Base-by-base conservation (phyloP, 2,113 vertebrate genomes). In the Himantopus leucocephalus region DNA sequence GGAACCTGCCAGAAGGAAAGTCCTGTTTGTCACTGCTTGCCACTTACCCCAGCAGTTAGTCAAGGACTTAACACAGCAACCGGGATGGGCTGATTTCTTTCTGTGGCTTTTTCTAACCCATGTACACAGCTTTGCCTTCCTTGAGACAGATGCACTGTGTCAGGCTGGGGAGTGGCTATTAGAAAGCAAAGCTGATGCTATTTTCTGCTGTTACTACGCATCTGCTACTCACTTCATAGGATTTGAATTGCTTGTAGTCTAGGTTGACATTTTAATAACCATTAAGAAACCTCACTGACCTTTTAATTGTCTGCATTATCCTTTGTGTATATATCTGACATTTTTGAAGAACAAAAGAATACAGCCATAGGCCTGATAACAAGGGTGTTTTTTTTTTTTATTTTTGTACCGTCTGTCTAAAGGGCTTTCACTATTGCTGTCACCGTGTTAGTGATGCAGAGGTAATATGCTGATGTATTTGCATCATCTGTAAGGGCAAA, bases 251-350 rank as follows among this genome's bases (percentile, higher is more conserved):
- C 77, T 90, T 85, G 21, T 91, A 63, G 77, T 80, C 71, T 83
- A 84, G 67, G 32, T 10, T 96, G 95, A 88, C 71, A 87, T 94
- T 96, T 96, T 93, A 90, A 92, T 95, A 97, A 92, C 62, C 78
- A 71, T 90, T 85, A 90, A 85, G 84, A 82, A 94, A 83, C 87
- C 77, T 77, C 66, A 55, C 29, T 79, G 71, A 88, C 66, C 87
- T 92, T 94, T 73, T 87, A 78, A 95, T 93, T 96, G 55, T 71
- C 76, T 91, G 78, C 59, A 32, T 91, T 96, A 78, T 88, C 70
- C 58, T 66, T 83, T 82, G 92, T 92, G 81, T 89, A 34, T 34
- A 64, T 59, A 93, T 75, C 64, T 95, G 95, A 96, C 83, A 94
- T 89, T 96, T 77, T 83, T 35, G 75, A 88, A 95, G 73, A 92